Percentiles rank a stretch among this genome's conserved stretches.
phyloP scores from a whole-genome alignment of 2,113 vertebrate species.

The Hippocampus comes region DNA sequence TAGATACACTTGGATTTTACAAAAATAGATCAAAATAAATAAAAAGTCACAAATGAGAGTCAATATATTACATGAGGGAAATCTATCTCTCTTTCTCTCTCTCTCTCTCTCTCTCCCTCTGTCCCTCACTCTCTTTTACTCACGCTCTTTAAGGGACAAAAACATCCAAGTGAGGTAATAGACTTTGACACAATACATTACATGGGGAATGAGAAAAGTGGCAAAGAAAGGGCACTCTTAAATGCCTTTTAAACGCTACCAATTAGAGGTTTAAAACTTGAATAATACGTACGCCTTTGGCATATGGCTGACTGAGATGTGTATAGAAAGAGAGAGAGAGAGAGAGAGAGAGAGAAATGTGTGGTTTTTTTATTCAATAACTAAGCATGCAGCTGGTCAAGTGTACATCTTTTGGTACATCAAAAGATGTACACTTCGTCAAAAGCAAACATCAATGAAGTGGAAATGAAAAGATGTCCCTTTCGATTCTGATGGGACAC shows the following conservation, averaged over 20 bases:
- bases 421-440: too few species aligned
- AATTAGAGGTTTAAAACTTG: slow-evolving; percentile 92
- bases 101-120: not conserved
- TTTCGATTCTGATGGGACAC: not conserved
- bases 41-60: too few species aligned
- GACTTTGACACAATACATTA: slow-evolving; percentile 93
- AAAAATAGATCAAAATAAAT: too few species aligned
- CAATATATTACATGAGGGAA: too few species aligned
- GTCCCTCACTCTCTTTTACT: not conserved
- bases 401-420: too few species aligned
- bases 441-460: not conserved
- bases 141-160: slow-evolving; percentile 75
- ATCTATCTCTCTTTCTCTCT: too few species aligned
- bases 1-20: too few species aligned
- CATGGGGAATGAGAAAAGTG: slow-evolving; percentile 79
- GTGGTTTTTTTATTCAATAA: too few species aligned
- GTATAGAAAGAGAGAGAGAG: too few species aligned
- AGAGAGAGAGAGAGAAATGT: too few species aligned
- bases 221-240: slow-evolving; percentile 81
- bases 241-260: slow-evolving; percentile 88
- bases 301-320: slow-evolving; percentile 61
- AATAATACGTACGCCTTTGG: slow-evolving; percentile 68
- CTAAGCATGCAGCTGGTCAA: too few species aligned
- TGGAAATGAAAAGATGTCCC: not conserved
- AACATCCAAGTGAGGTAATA: slow-evolving; percentile 84